These are phyloP conservation scores for Megalurothrips usitatus DNA, from an alignment of 2,888 invertebrate genomes.

Conservation along the genomic window DNA sequence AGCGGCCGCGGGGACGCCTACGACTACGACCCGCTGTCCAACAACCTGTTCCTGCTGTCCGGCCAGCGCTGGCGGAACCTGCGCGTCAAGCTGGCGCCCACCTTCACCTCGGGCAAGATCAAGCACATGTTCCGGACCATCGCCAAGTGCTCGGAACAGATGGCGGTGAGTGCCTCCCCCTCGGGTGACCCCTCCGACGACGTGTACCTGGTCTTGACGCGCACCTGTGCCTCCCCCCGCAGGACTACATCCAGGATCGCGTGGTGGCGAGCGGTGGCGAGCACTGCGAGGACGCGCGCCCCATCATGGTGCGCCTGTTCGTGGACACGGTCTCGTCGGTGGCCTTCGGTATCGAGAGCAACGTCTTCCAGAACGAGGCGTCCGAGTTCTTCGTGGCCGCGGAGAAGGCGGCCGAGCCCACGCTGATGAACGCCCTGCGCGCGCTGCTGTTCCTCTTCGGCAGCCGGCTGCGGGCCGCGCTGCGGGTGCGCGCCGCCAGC, in stretches of 20 bases:
- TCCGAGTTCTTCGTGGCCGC: constrained; percentile 48
- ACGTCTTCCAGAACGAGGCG: constrained; percentile 47
- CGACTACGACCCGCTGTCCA: constrained; percentile 48
- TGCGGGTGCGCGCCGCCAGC: constrained; percentile 46
- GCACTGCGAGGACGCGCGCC: not conserved
- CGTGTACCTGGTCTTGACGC: too few species aligned
- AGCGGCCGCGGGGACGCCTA: constrained; percentile 49
- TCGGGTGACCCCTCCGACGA: too few species aligned
- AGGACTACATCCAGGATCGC: not conserved
- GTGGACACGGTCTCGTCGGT: constrained; percentile 50
- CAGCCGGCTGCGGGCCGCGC: not conserved
- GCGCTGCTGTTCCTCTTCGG: not conserved
- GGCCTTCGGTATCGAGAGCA: constrained; percentile 50
- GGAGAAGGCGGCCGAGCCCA: constrained; percentile 45
- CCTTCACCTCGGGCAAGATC: constrained; percentile 51
- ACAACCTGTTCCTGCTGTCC: constrained; percentile 49
- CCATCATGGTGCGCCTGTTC: constrained; percentile 4
- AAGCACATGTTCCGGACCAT: constrained; percentile 49
- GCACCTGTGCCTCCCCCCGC: too few species aligned
- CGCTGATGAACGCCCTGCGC: not conserved
- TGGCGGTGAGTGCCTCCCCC: constrained; percentile 47
- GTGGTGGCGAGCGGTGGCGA: not conserved
- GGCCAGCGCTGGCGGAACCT: constrained; percentile 51
- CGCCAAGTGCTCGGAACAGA: constrained; percentile 38
- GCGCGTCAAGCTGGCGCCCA: constrained; percentile 50